phyloP scores from a whole-genome alignment of 1,140 invertebrate species.

The Armadillidium nasatum region DNA sequence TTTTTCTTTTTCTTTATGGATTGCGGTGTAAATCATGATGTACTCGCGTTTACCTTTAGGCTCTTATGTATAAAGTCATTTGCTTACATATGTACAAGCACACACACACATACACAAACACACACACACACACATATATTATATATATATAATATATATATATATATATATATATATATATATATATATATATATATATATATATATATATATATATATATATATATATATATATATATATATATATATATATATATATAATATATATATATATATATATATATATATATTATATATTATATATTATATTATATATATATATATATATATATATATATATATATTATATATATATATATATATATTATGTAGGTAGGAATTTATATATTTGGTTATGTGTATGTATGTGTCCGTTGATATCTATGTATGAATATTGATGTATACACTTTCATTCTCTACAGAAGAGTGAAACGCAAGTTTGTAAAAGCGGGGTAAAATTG shows the following conservation, averaged over 20 bases:
- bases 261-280: not conserved
- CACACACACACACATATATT: not conserved
- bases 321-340: not conserved
- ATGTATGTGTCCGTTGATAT: too few relatives aligned
- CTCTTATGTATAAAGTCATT: too few relatives aligned
- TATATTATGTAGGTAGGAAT: too few relatives aligned
- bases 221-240: not conserved
- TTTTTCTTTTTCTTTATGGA: too few relatives aligned
- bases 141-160: not conserved
- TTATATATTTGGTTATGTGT: too few relatives aligned
- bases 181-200: not conserved
- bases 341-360: too few relatives aligned
- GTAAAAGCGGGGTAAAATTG: too few relatives aligned
- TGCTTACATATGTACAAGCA: not conserved
- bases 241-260: conserved; percentile 5
- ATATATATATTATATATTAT: not conserved
- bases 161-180: not conserved
- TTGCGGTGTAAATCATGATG: too few relatives aligned
- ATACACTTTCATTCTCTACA: too few relatives aligned
- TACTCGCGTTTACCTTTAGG: not conserved
- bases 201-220: not conserved
- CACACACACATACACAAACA: not conserved
- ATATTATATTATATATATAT: not conserved
- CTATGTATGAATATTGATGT: too few relatives aligned
- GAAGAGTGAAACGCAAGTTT: too few relatives aligned